Base-by-base conservation (phyloP, 2,797 vertebrate genomes). In the Lutjanus argentimaculatus region DNA sequence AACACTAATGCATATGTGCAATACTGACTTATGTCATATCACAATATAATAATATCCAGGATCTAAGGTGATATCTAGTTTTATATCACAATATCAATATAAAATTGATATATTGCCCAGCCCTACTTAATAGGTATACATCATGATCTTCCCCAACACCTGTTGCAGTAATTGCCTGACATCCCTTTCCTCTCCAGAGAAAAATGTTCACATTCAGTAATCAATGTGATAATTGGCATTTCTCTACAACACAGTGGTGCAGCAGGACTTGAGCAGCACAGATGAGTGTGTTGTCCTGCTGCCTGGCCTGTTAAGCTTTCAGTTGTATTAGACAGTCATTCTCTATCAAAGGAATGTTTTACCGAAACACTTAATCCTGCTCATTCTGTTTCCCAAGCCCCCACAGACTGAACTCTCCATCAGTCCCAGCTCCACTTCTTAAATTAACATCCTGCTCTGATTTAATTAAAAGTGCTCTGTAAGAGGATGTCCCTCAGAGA, bases 381-480 rank as follows among this genome's bases (percentile, higher is more conserved):
- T 66, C 75, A 7, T 49, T 59, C 52, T 48, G 67, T 67, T 72
- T 78, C 55, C 21, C 63, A 71, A 70, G 8, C 49, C 73, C 65
- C 70, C 11, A 75, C 55, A 77, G 85, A 67, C 48, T 46, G 61
- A 79, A 73, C 46, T 63, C 66, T 45, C 62, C 74, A 67, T 6
- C 74, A 46, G 67, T 86, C 72, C 70, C 70, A 45, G 72, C 64
- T 78, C 71, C 61, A 25, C 80, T 85, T 59, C 75, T 80, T 77
- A 69, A 88, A 90, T 92, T 82, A 90, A 87, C 69, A 73, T 78
- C 67, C 56, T 16, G 64, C 79, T 75, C 67, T 83, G 68, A 89
- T 88, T 91, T 92, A 93, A 93, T 93, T 91, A 93, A 93, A 86
- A 77, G 61, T 66, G 79, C 77, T 87, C 65, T 75, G 56, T 45